Base-by-base conservation (phyloP, 2,888 invertebrate species). In the Phaonia tiefii region DNA sequence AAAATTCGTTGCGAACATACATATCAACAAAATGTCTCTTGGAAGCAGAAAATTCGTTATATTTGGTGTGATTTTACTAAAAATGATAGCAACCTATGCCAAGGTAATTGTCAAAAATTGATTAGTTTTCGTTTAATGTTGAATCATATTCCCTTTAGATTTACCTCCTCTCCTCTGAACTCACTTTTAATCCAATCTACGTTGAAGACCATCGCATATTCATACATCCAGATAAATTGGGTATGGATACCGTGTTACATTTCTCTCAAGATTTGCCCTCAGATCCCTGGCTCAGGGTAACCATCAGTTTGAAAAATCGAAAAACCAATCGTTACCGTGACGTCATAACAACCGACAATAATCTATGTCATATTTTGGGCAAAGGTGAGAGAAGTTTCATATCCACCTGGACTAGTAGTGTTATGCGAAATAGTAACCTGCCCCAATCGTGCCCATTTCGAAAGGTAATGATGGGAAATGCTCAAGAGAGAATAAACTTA, bases 371-470 rank as follows among this genome's bases (percentile, higher is more conserved):
- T 5, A 54, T 87, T 78, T 70, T 87, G 73, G 44, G 25, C 0
- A 56, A 60, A 5, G 13, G 11, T 20, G n/a, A 22, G 0, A 82
- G 69, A 10, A 15, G 85, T 84, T 72, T 87, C 11, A 80, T 86
- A 2, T 83, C 85, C 5, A 58, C 54, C 0, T 86, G 86, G 85
- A 73, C 84, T 0, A 72, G 76, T 0, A 82, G 83, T 17, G 73
- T 87, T n/a, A 75, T 80, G 31, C 56, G 71, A n/a, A 75, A 83
- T 22, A 85, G 87, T 0, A 87, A 87, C 56, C 82, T 87, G 11
- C 46, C 77, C n/a, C 65, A 51, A 20, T 54, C 66, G 2, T 88
- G 88, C 54, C 88, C 88, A 0, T 71, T 85, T 7, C 25, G 15
- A 10, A 79, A 76, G 78, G 85, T 85, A 44, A 60, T 51, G 84